Conservation (phyloP, 2,113 vertebrate species). For the Pseudopodoces humilis region DNA sequence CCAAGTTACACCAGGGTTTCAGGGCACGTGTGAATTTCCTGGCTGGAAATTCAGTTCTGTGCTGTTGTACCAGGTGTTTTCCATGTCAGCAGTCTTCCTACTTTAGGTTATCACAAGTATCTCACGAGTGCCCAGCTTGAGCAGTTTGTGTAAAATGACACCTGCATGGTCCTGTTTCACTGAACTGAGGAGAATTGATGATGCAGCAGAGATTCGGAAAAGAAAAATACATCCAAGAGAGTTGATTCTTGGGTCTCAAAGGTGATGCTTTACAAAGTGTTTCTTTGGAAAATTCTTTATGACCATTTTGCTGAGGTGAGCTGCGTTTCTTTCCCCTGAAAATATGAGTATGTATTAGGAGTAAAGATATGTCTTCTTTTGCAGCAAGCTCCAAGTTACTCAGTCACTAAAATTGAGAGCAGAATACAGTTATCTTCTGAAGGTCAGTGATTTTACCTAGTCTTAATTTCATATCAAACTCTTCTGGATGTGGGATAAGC, state of each 20-base stretch:
- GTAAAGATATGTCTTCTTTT: slow-evolving; percentile 15
- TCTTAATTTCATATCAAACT: background rate
- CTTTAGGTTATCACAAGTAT: background rate
- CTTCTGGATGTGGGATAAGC: background rate
- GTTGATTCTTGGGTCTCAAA: background rate
- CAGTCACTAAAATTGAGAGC: slow-evolving; percentile 70
- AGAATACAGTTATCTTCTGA: slow-evolving; percentile 26
- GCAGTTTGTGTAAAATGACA: background rate
- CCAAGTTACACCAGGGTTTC: background rate
- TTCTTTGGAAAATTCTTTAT: background rate
- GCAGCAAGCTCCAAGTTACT: slow-evolving; percentile 76
- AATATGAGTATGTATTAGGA: background rate
- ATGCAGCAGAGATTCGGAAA: background rate
- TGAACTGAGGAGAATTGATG: background rate
- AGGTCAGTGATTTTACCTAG: slow-evolving; percentile 61
- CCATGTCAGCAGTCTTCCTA: background rate
- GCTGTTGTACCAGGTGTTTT: background rate
- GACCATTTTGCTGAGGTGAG: background rate
- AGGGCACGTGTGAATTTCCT: background rate
- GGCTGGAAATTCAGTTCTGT: background rate
- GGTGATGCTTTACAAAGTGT: background rate
- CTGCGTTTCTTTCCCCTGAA: background rate
- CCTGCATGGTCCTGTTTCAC: background rate
- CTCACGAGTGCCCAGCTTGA: background rate
- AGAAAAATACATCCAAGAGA: background rate